Conservation (phyloP, 2,888 invertebrate species). For the Pseudoips prasinana region DNA sequence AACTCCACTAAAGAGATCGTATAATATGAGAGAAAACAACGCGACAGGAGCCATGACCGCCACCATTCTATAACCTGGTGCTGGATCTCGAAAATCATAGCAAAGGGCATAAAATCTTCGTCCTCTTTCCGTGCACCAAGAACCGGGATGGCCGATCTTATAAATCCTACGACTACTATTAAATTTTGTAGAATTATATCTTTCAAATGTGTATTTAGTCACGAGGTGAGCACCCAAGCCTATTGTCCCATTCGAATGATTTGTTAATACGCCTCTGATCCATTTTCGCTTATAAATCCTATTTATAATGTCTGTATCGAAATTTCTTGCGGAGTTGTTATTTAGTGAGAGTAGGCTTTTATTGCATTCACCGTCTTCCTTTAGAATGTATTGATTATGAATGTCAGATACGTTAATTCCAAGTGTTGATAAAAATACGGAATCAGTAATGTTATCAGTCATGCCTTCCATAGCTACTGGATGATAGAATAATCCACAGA, state of each 20-base stretch:
- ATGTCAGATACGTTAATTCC: slow-evolving; percentile 30
- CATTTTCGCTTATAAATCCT: slow-evolving; percentile 46
- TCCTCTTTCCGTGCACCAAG: slow-evolving; percentile 55
- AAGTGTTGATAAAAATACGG: slow-evolving; percentile 35
- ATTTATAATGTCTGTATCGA: slow-evolving; percentile 47
- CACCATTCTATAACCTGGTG: slow-evolving; percentile 61
- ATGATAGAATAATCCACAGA: slow-evolving; percentile 58
- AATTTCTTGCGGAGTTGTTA: slow-evolving; percentile 25
- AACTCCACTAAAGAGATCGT: slow-evolving; percentile 70
- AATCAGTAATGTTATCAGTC: slow-evolving; percentile 30
- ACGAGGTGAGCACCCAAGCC: slow-evolving; percentile 56
- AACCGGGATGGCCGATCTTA: slow-evolving; percentile 51
- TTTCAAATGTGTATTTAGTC: slow-evolving; percentile 55
- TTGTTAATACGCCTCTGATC: slow-evolving; percentile 35
- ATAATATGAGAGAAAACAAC: slow-evolving; percentile 65
- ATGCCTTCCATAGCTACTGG: slow-evolving; percentile 24
- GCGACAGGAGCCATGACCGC: slow-evolving; percentile 66
- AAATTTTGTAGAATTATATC: slow-evolving; percentile 50
- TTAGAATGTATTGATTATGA: neutral
- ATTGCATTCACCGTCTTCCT: neutral
- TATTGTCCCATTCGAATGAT: slow-evolving; percentile 48
- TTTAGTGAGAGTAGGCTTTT: neutral
- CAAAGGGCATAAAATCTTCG: slow-evolving; percentile 55
- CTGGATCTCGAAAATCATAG: slow-evolving; percentile 61
- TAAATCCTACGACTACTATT: slow-evolving; percentile 59